These are phyloP conservation scores for Oryzias javanicus DNA, from an alignment of 2,113 vertebrate genomes.

Conservation along the genomic window DNA sequence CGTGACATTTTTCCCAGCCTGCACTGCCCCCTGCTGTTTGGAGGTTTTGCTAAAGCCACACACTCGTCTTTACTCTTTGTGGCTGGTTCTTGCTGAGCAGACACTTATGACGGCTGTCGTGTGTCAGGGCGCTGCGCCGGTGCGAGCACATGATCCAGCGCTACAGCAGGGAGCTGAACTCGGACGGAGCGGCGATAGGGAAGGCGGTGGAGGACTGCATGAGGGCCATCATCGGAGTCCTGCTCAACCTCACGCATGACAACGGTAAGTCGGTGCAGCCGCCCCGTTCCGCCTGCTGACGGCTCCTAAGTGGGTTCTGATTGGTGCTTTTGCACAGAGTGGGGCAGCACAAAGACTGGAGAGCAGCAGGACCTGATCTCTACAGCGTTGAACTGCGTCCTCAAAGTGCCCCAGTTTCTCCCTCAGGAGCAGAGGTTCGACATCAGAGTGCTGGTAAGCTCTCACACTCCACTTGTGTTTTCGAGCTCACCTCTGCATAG, in stretches of 20 bases:
- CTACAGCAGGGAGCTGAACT: conserved; percentile 85
- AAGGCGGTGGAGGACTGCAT: conserved; percentile 97
- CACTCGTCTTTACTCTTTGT: neutral
- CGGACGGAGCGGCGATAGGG: conserved; percentile 80
- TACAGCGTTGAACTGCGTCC: conserved; percentile 94
- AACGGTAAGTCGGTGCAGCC: conserved; percentile 79
- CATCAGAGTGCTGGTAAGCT: conserved; percentile 89
- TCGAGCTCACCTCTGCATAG: accelerated
- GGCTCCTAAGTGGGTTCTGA: neutral
- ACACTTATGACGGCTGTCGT: neutral
- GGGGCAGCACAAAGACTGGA: conserved; percentile 98
- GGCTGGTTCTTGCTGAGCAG: neutral
- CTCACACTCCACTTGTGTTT: too few species aligned
- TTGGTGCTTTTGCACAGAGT: conserved; percentile 78
- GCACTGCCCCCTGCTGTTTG: too few species aligned
- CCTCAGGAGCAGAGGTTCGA: conserved; percentile 97
- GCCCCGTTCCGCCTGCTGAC: neutral
- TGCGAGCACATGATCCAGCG: conserved; percentile 92
- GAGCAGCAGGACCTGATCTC: conserved; percentile 90
- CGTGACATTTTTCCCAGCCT: too few species aligned
- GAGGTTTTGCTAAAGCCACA: too few species aligned
- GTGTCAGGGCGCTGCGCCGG: conserved; percentile 84
- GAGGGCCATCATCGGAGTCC: conserved; percentile 93
- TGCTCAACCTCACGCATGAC: conserved; percentile 96
- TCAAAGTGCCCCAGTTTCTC: conserved; percentile 94